Evolutionary conservation across 2,888 invertebrate genomes (phyloP), one percentile per base, ranked within the genome.

Genomic region (Epinotia brunnichana): DNA sequence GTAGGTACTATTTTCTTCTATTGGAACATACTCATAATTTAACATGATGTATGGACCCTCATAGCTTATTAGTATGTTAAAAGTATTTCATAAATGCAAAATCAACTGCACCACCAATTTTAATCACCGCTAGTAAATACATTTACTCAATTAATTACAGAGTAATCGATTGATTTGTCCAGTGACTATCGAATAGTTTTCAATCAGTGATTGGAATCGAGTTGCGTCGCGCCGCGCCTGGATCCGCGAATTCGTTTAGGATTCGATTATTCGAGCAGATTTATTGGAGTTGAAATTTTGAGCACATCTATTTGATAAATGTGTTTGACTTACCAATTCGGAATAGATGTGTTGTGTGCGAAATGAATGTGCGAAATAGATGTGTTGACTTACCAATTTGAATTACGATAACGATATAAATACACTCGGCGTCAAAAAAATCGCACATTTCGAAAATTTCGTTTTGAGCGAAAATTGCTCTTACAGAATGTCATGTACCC

Each of bases 161-260:
- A 74, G 48, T 71, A 74, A 77, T 77, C 75, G 74, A 71, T 76
- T 71, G 75, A 73, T 77, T 78, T 74, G 75, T 74, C 68, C 64
- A 60, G 54, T 74, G 74, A 75, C 69, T 74, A 76, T 77, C 75
- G 74, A 75, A 86, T 83, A 85, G 85, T 83, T 86, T 87, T 82
- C 83, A 83, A 86, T 87, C 83, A 83, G 84, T 83, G 78, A 82
- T 81, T 79, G 78, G 78, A 83, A 87, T 85, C 79, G 84, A 83
- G 81, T 83, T 84, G 66, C 85, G 84, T 82, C 84, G 83, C 83
- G 83, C 80, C 75, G 75, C 77, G 74, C 72, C 74, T 80, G 80
- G 82, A 82, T 83, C 74, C 79, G 79, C 82, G 81, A 82, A 87
- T 85, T 81, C 83, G 85, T 85, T 81, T 81, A 79, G 79, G 76